Evolutionary conservation across 2,888 invertebrate genomes (phyloP).

Genomic region (Agriopis marginaria): DNA sequence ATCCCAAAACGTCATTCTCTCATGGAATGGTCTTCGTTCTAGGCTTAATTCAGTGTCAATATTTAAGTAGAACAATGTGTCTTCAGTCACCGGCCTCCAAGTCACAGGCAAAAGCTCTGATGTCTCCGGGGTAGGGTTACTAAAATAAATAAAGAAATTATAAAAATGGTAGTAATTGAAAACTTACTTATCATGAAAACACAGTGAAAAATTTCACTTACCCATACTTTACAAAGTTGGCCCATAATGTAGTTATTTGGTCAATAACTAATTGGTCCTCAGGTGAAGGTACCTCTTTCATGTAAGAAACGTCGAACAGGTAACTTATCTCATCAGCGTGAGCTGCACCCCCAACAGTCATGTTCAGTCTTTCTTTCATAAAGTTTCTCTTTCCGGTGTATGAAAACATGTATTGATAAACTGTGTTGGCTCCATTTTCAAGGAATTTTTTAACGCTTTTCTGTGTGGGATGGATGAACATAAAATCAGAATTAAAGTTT

Average conservation of each 20-base stretch:
- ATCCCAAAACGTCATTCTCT: slow-evolving; percentile 60
- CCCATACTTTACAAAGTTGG: slow-evolving; percentile 65
- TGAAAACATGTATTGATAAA: slow-evolving; percentile 65
- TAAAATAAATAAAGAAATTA: slow-evolving; percentile 32
- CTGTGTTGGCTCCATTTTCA: slow-evolving; percentile 48
- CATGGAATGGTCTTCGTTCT: slow-evolving; percentile 49
- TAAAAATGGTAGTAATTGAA: no score
- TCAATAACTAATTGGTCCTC: slow-evolving; percentile 59
- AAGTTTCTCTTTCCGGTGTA: slow-evolving; percentile 65
- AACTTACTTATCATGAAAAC: no score
- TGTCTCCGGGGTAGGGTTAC: slow-evolving; percentile 57
- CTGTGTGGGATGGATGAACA: slow-evolving; percentile 52
- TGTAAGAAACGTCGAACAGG: slow-evolving; percentile 56
- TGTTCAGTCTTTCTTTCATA: slow-evolving; percentile 50
- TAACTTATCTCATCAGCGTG: slow-evolving; percentile 64
- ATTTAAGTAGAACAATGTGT: slow-evolving; percentile 46
- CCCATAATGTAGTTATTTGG: slow-evolving; percentile 61
- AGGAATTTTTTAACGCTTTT: slow-evolving; percentile 57
- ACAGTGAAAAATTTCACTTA: slow-evolving; percentile 40
- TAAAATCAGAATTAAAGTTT: slow-evolving; percentile 60
- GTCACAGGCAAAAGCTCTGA: slow-evolving; percentile 53
- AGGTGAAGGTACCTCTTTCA: slow-evolving; percentile 45
- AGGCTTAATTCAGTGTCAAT: slow-evolving; percentile 52
- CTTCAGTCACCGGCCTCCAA: slow-evolving; percentile 51
- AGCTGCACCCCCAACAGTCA: slow-evolving; percentile 52